Conservation (phyloP, 2,113 vertebrate genomes). For the Haplotaxodon microlepis region DNA sequence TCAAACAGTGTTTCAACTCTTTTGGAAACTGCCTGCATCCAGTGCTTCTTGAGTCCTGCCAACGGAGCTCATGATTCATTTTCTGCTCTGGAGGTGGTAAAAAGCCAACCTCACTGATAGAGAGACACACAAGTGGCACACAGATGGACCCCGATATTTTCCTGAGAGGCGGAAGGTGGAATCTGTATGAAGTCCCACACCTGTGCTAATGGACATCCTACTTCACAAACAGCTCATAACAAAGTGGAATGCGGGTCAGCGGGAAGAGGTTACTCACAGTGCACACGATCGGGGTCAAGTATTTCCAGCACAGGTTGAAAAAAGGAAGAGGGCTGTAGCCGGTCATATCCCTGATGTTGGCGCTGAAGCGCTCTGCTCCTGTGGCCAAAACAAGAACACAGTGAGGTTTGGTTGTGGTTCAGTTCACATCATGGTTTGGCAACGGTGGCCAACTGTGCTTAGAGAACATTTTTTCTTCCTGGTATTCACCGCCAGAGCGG, state of each 20-base stretch:
- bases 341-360: conserved; percentile 66
- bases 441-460: neutral
- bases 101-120: neutral
- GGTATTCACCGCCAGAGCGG: neutral
- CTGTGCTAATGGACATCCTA: neutral
- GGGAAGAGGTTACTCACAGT: conserved; percentile 52
- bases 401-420: neutral
- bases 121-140: neutral
- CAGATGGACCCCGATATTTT: neutral
- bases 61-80: neutral
- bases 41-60: neutral
- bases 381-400: neutral
- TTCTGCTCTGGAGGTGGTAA: neutral
- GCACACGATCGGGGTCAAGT: conserved; percentile 67
- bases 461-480: neutral
- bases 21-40: neutral
- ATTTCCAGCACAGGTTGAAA: conserved; percentile 71
- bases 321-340: conserved; percentile 44
- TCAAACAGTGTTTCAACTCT: neutral
- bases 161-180: neutral
- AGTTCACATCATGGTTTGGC: neutral
- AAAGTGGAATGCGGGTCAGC: neutral
- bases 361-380: conserved; percentile 65
- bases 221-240: neutral
- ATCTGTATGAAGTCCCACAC: neutral